A percentile compares a stretch with the other conserved stretches of the same genome.
phyloP scores from a whole-genome alignment of 2,888 invertebrate species.

The Gonocerus acuteangulatus region DNA sequence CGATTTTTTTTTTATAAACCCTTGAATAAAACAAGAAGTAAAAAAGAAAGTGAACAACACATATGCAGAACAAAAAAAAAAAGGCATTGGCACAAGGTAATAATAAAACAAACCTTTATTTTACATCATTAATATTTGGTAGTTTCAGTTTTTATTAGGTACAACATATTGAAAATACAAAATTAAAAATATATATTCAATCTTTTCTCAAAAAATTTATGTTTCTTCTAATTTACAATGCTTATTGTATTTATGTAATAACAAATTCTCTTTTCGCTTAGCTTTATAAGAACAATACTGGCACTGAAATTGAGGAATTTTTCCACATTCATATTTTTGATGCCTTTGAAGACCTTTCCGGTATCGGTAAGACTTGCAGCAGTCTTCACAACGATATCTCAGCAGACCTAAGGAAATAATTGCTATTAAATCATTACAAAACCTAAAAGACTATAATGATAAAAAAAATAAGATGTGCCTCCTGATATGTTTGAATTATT shows the following conservation, averaged over 20 bases:
- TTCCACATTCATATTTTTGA: conserved; percentile 10
- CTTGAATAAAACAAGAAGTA: too few species aligned
- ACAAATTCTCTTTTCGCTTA: not conserved
- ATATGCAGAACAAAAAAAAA: too few species aligned
- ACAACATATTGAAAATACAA: too few species aligned
- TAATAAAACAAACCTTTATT: too few species aligned
- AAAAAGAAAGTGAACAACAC: too few species aligned
- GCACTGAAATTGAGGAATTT: conserved; percentile 42
- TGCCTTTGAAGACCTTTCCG: conserved; percentile 39
- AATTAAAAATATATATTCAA: too few species aligned
- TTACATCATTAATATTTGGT: too few species aligned
- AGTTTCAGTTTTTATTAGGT: too few species aligned
- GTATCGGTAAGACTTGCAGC: not conserved
- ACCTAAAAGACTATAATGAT: not conserved
- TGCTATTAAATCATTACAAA: not conserved
- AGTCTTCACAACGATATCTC: not conserved
- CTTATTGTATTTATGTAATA: not conserved
- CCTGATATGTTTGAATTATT: too few species aligned
- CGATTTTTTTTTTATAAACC: too few species aligned
- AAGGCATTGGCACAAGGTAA: too few species aligned
- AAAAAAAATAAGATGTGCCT: not conserved
- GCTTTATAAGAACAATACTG: conserved; percentile 39
- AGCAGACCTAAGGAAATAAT: not conserved
- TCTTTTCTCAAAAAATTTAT: too few species aligned
- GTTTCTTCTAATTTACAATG: not conserved